These are phyloP conservation scores for Melangyna quadrimaculata DNA, from an alignment of 2,888 invertebrate species.

Conservation along the genomic window DNA sequence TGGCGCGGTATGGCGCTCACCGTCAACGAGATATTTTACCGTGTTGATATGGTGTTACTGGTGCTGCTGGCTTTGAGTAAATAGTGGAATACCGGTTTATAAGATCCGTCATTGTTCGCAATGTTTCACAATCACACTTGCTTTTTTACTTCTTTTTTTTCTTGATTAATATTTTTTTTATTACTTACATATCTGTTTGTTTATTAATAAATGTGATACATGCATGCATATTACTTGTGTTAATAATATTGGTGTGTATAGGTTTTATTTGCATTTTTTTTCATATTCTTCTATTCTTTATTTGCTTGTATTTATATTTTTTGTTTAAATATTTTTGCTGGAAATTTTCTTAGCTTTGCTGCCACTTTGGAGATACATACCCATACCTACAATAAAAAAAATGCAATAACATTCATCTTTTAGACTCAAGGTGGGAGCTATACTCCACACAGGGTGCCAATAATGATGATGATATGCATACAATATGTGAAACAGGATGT, in stretches of 20 bases:
- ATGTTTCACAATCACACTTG: slow-evolving; percentile 59
- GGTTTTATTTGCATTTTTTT: slow-evolving; percentile 53
- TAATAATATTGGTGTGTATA: slow-evolving; percentile 44
- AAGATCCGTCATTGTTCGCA: slow-evolving; percentile 67
- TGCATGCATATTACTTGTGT: slow-evolving; percentile 43
- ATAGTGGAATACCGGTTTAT: slow-evolving; percentile 62
- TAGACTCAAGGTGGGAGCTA: slow-evolving; percentile 57
- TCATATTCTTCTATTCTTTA: slow-evolving; percentile 10
- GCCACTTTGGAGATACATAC: neutral
- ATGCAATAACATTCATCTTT: slow-evolving; percentile 60
- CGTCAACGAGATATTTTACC: slow-evolving; percentile 45
- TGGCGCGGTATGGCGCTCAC: neutral
- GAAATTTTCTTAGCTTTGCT: slow-evolving; percentile 27
- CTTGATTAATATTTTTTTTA: slow-evolving; percentile 11
- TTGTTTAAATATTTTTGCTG: slow-evolving; percentile 14
- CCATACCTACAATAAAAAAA: neutral
- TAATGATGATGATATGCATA: slow-evolving; percentile 42
- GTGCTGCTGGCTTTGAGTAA: slow-evolving; percentile 31
- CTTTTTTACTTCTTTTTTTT: slow-evolving; percentile 8
- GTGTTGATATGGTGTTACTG: neutral
- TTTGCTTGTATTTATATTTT: neutral
- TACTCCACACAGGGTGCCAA: neutral
- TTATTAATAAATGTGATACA: slow-evolving; percentile 60
- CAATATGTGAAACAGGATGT: slow-evolving; percentile 66
- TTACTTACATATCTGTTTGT: slow-evolving; percentile 52